phyloP scores from a whole-genome alignment of 2,797 vertebrate genomes.

The Astyanax mexicanus region DNA sequence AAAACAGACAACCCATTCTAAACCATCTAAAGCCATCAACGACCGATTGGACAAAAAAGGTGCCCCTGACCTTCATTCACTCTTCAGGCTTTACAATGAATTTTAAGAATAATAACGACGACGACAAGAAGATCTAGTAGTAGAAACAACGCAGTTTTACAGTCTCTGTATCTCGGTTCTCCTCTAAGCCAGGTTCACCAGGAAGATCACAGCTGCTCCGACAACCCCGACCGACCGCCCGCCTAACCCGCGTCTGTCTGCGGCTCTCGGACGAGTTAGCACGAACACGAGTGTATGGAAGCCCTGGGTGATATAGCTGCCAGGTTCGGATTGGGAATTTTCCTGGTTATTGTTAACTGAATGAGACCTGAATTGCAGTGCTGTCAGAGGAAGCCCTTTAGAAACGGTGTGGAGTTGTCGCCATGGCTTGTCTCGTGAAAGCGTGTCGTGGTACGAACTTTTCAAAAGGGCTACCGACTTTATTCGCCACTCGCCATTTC shows the following conservation, averaged over 20 bases:
- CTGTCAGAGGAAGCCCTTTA: conserved; percentile 81
- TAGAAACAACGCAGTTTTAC: neutral
- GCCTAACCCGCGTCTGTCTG: conserved; percentile 26
- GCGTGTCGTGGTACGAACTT: conserved; percentile 49
- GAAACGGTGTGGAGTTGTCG: conserved; percentile 58
- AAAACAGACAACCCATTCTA: conserved; percentile 24
- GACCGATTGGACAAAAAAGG: neutral
- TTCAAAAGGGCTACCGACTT: conserved; percentile 57
- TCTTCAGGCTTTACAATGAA: neutral
- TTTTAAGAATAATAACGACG: no score
- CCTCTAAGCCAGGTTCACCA: conserved; percentile 8
- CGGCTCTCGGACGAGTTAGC: conserved; percentile 28
- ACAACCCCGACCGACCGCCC: neutral
- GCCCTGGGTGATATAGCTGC: conserved; percentile 86
- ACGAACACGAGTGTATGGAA: conserved; percentile 76
- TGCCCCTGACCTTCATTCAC: neutral
- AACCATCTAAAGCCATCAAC: conserved; percentile 17
- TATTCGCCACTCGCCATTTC: conserved; percentile 38
- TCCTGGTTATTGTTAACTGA: conserved; percentile 58
- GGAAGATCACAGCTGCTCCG: conserved; percentile 17
- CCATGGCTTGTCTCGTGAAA: conserved; percentile 78
- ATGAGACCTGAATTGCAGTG: conserved; percentile 62
- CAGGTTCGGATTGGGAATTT: conserved; percentile 70
- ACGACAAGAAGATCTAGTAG: no score
- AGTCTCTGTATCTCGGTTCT: neutral